phyloP scores from a whole-genome alignment of 2,797 vertebrate genomes.

The Rhincodon typus region DNA sequence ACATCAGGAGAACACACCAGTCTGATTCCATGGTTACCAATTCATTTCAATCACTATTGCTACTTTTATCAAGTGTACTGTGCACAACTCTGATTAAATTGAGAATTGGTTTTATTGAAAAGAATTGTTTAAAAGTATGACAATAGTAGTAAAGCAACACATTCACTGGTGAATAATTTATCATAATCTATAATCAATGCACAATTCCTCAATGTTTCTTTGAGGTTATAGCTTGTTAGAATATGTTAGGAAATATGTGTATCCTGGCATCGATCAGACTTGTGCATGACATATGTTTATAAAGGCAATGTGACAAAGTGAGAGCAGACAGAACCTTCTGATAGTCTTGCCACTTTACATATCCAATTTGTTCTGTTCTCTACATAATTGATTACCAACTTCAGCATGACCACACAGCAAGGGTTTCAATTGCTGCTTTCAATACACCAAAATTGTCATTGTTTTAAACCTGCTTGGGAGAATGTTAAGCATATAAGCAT shows the following conservation, averaged over 20 bases:
- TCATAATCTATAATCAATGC: background rate
- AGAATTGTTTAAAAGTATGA: background rate
- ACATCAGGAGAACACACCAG: too few relatives aligned
- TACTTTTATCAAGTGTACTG: too few relatives aligned
- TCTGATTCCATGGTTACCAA: too few relatives aligned
- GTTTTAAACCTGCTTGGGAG: slow-evolving; percentile 28
- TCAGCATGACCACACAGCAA: slow-evolving; percentile 26
- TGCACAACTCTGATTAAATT: too few relatives aligned
- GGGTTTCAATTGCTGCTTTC: background rate
- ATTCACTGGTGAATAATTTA: background rate
- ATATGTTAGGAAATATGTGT: background rate
- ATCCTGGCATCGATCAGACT: background rate
- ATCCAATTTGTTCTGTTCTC: slow-evolving; percentile 10
- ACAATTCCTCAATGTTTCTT: background rate
- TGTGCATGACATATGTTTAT: background rate
- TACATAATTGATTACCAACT: background rate
- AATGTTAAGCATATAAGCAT: slow-evolving; percentile 24
- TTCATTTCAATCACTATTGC: too few relatives aligned
- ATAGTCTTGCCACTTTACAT: background rate
- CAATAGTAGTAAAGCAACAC: background rate
- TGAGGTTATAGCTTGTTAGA: background rate
- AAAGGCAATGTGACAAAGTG: background rate
- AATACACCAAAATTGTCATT: slow-evolving; percentile 23
- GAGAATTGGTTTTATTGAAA: background rate
- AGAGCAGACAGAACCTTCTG: background rate